Conservation (phyloP, 2,888 invertebrate genomes). For the Scaptodrosophila latifasciaeformis region DNA sequence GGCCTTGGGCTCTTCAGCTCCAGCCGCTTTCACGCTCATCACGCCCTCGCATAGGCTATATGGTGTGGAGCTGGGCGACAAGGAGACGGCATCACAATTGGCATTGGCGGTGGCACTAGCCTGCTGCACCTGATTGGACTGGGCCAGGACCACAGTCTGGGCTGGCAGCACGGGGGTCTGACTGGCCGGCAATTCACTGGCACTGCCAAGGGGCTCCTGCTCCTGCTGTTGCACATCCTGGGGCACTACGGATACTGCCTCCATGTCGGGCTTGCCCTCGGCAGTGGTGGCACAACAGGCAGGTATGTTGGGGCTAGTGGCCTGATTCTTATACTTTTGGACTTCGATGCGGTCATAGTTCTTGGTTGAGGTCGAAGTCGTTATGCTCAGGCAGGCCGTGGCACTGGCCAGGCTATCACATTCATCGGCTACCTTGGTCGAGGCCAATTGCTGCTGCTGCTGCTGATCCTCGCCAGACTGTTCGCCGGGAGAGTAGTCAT, state of each 20-base stretch:
- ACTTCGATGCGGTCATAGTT: slow-evolving; percentile 73
- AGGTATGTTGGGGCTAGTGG: slow-evolving; percentile 75
- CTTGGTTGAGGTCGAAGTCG: slow-evolving; percentile 70
- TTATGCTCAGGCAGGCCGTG: slow-evolving; percentile 67
- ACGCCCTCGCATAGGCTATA: slow-evolving; percentile 63
- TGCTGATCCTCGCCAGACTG: slow-evolving; percentile 5
- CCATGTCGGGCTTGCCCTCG: slow-evolving; percentile 48
- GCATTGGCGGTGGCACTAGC: slow-evolving; percentile 22
- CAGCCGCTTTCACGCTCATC: slow-evolving; percentile 17
- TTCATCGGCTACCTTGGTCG: slow-evolving; percentile 53
- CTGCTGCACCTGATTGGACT: slow-evolving; percentile 1
- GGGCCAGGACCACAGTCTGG: slow-evolving; percentile 9
- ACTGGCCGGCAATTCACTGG: slow-evolving; percentile 38
- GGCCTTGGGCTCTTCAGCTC: slow-evolving; percentile 59
- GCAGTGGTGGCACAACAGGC: slow-evolving; percentile 51
- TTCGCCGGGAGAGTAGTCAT: slow-evolving; percentile 35
- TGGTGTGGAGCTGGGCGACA: slow-evolving; percentile 71
- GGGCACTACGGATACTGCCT: slow-evolving; percentile 1
- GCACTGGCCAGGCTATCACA: slow-evolving; percentile 65
- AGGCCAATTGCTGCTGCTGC: slow-evolving; percentile 8
- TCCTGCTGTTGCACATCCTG: slow-evolving; percentile 17
- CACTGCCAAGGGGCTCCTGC: slow-evolving; percentile 10
- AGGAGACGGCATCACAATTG: slow-evolving; percentile 65
- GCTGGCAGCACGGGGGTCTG: slow-evolving; percentile 50
- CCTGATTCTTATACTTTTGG: slow-evolving; percentile 75